Base-by-base conservation (phyloP, 2,797 vertebrate species). In the Pterois miles region DNA sequence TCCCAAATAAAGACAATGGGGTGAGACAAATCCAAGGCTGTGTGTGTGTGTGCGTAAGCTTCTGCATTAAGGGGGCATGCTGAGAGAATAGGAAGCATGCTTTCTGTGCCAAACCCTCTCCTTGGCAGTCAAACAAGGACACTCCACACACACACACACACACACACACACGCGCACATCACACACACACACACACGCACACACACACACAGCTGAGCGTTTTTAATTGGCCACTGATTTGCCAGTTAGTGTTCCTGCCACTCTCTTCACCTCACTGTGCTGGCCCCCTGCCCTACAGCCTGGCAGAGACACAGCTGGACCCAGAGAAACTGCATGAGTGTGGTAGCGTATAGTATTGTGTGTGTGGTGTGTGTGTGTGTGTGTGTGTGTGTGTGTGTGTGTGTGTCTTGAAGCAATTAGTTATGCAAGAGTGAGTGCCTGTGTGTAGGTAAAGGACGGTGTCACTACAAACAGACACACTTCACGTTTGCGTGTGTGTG, bases 201-300 rank as follows among this genome's bases (percentile, higher is more conserved):
- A 48, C 57, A 65, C 43, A 76, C 43, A 66, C 34, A 62, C 8
- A 18, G 56, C 76, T 81, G 78, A 89, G 82, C 62, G 8, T 80
- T 90, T 93, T 88, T 93, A 88, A 91, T 88, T 91, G 88, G 89
- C 82, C 75, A 80, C 84, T 93, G 87, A 89, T 91, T 93, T 79
- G 84, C 89, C 88, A 81, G 91, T 91, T 83, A 88, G 85, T 79
- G 86, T 89, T 91, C 82, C 83, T 85, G 85, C 86, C 84, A 86
- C 90, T 91, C 83, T 89, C 82, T 79, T 92, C 84, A 91, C 91
- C 91, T 86, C 81, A 73, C 70, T 81, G 84, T 81, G 82, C 70
- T 92, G 92, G 88, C 91, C 74, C 29, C 57, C 63, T 81, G 77
- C 86, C 92, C 86, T 52, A 16, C 10, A 85, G 70, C 75, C 74